Evolutionary conservation across 2,797 vertebrate species (phyloP), one percentile per base, ranked within the genome.

Genomic region (Dromococcyx pavoninus): DNA sequence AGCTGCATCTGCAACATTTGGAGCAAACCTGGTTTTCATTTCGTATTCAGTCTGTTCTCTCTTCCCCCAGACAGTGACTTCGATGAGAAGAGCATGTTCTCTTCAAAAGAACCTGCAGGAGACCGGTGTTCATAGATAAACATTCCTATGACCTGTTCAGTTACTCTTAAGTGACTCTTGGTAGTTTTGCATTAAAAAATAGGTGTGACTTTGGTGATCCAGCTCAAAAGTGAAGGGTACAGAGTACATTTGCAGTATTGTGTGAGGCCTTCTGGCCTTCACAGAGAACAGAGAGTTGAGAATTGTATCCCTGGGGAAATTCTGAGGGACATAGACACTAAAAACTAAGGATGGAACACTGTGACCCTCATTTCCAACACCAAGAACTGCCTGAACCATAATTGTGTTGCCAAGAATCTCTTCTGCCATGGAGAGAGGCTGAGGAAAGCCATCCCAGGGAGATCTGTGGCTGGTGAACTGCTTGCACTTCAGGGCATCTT

Each of bases 371-470:
- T 16, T 32, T 46, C 56, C 18, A 50, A 11, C 56, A 32, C 28
- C 37, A 35, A 1, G 3, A 51, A 2, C 43, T 22, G 0, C 12
- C 32, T 43, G 62, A 30, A 67, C 25, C 12, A 0, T 3, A 39
- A 43, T 35, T 1, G 6, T 41, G 32, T 13, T 48, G 43, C 39
- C 56, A 11, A 25, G 37, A 14, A 8, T 22, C 8, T 57, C 30
- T 70, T 37, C 43, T 58, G 51, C 30, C 19, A 2, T 13, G 39
- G 30, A 13, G 33, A 46, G 44, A 33, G 44, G 39, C 58, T 8
- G 21, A 72, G 46, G 23, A 48, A 35, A 70, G 37, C 27, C 46
- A 48, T 28, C 33, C 30, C 30, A 18, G 44, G 61, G 62, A 17
- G 30, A 13, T 7, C 2, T 35, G 66, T 23, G 72, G 46, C 48